These are phyloP conservation scores for Setipinna tenuifilis DNA, from an alignment of 2,797 vertebrate genomes.

Conservation along the genomic window DNA sequence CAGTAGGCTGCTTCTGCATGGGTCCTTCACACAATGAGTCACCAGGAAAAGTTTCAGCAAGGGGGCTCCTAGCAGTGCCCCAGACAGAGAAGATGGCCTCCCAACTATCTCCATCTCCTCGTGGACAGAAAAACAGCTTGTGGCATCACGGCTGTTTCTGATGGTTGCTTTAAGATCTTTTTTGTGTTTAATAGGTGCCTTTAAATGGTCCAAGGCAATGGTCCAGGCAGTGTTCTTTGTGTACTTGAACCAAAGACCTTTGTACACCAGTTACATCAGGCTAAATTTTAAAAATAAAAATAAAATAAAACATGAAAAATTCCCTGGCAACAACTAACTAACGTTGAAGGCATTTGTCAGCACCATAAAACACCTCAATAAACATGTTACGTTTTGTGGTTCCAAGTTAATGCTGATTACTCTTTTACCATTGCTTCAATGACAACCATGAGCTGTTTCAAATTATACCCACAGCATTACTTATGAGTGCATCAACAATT, in stretches of 20 bases:
- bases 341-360: no score
- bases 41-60: background rate
- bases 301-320: no score
- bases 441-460: no score
- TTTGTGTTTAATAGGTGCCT: background rate
- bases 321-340: no score
- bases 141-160: background rate
- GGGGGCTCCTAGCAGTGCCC: background rate
- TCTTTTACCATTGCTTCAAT: no score
- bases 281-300: no score
- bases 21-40: slow-evolving; percentile 16
- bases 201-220: background rate
- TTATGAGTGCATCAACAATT: background rate
- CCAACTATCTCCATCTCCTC: background rate
- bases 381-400: no score
- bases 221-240: background rate
- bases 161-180: background rate
- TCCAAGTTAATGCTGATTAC: no score
- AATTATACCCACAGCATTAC: no score
- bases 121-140: background rate
- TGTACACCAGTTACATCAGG: background rate
- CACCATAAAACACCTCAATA: no score
- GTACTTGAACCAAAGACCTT: background rate
- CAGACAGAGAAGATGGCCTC: background rate
- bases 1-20: background rate